Conservation (phyloP, 2,797 vertebrate genomes). For the Craterocephalus amniculus region DNA sequence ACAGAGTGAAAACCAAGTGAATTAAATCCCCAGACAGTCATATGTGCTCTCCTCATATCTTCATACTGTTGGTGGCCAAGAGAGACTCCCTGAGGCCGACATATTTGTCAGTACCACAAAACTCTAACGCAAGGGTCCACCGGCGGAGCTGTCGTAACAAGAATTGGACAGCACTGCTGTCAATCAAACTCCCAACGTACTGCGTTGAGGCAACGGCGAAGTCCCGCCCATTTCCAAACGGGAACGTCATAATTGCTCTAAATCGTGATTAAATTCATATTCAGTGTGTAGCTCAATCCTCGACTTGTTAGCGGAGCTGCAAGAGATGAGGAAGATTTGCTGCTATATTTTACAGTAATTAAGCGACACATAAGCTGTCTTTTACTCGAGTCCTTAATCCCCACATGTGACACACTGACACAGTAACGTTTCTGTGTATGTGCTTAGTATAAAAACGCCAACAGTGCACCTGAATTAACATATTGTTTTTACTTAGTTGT, state of each 20-base stretch:
- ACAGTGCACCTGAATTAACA: too few species aligned
- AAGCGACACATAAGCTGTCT: conserved; percentile 39
- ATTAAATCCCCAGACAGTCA: conserved; percentile 1
- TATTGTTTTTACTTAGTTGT: too few species aligned
- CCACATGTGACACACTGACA: conserved; percentile 63
- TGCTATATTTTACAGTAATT: conserved; percentile 28
- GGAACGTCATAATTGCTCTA: conserved; percentile 32
- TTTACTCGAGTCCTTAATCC: conserved; percentile 57
- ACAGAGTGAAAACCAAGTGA: background rate
- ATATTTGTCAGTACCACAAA: conserved; percentile 53
- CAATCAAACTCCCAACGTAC: conserved; percentile 34
- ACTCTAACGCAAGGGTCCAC: conserved; percentile 45
- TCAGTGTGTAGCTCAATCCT: background rate
- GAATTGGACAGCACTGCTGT: conserved; percentile 27
- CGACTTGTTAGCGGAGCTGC: background rate
- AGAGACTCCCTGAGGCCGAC: conserved; percentile 49
- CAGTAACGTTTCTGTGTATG: conserved; percentile 38
- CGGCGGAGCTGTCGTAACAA: conserved; percentile 26
- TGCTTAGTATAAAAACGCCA: background rate
- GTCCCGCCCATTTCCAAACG: background rate
- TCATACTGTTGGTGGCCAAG: conserved; percentile 1
- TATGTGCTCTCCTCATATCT: conserved; percentile 17
- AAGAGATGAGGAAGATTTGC: background rate
- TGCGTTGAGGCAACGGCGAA: conserved; percentile 5
- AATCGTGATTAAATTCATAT: conserved; percentile 19